phyloP scores from a whole-genome alignment of 2,113 vertebrate species.

The Nestor notabilis region DNA sequence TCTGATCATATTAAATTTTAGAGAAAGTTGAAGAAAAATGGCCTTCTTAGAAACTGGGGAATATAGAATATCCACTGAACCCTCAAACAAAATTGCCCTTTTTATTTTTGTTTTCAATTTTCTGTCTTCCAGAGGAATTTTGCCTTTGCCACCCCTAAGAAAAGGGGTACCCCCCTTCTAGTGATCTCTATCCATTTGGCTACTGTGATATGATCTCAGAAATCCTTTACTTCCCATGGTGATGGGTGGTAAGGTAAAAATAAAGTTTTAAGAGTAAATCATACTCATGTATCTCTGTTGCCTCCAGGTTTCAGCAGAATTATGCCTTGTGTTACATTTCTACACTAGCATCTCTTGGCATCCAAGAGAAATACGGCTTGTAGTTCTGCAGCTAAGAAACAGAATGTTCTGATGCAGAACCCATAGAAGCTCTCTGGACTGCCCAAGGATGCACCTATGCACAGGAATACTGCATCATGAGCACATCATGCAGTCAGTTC shows the following conservation, averaged over 20 bases:
- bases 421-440: not conserved
- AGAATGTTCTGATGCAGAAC: not conserved
- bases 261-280: not conserved
- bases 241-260: not conserved
- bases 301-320: not conserved
- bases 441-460: fast-evolving
- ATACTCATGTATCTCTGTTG: not conserved
- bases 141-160: not conserved
- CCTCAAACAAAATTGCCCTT: not conserved
- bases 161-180: fast-evolving
- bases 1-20: not conserved
- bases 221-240: not conserved
- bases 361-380: not conserved
- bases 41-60: not conserved
- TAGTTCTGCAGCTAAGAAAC: not conserved
- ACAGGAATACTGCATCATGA: not conserved
- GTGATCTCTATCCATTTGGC: not conserved
- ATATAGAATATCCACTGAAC: not conserved
- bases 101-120: not conserved
- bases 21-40: not conserved
- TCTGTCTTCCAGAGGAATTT: not conserved
- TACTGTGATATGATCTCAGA: not conserved
- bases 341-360: not conserved
- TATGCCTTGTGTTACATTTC: not conserved
- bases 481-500: not conserved